Conservation (phyloP, 2,113 vertebrate genomes). For the Nycticorax nycticorax region DNA sequence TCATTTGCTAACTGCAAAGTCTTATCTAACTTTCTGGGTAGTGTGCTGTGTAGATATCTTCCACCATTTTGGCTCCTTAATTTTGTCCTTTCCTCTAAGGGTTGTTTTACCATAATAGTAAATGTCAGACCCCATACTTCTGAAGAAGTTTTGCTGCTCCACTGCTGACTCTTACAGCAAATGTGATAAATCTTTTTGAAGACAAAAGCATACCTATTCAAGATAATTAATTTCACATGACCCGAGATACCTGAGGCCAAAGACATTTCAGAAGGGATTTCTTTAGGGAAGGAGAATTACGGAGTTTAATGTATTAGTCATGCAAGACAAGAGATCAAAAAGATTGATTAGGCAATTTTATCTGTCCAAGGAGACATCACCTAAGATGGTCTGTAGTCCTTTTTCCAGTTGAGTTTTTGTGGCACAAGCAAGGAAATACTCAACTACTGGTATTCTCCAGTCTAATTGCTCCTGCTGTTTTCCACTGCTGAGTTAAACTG, state of each 20-base stretch:
- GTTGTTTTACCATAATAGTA: background rate
- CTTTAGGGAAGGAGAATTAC: background rate
- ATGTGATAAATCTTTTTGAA: background rate
- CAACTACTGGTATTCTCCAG: background rate
- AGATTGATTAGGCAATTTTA: slow-evolving; percentile 6
- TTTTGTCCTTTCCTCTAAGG: background rate
- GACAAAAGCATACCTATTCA: background rate
- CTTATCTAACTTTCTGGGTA: background rate
- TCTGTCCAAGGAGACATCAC: background rate
- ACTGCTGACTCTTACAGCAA: background rate
- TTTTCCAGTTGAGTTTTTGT: background rate
- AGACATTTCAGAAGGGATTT: background rate
- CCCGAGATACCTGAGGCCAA: background rate
- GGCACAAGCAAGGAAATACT: background rate
- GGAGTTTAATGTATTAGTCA: background rate
- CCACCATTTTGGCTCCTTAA: background rate
- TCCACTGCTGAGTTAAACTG: background rate
- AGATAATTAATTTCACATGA: background rate
- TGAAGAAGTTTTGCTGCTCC: background rate
- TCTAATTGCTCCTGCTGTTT: background rate
- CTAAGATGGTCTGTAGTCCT: background rate
- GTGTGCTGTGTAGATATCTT: background rate
- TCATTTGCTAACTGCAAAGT: background rate
- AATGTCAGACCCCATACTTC: background rate
- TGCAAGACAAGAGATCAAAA: background rate